Percentiles rank a stretch among this genome's conserved stretches.
Evolutionary conservation across 1,140 invertebrate genomes (phyloP).

Genomic region (Pachyrhynchus sulphureomaculatus): DNA sequence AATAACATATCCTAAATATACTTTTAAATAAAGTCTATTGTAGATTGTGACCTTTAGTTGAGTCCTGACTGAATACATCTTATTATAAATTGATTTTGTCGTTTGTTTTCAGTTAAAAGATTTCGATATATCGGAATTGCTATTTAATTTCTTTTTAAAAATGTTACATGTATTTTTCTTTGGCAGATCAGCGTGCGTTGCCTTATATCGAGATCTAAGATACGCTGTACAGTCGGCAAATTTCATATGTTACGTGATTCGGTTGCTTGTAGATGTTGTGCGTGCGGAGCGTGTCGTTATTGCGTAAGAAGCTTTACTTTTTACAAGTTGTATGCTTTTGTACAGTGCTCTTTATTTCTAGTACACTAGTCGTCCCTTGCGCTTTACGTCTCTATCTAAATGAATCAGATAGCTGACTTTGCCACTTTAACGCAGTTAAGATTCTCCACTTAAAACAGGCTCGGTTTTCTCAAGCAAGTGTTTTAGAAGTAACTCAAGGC

Average conservation of each 20-base stretch:
- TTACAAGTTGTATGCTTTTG: too few species aligned
- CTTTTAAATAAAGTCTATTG: slow-evolving; percentile 29
- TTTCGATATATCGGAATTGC: slow-evolving; percentile 31
- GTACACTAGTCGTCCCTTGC: too few species aligned
- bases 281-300: too few species aligned
- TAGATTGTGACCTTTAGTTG: slow-evolving; percentile 33
- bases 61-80: slow-evolving; percentile 35
- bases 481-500: too few species aligned
- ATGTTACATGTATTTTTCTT: slow-evolving; percentile 9
- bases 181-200: slow-evolving; percentile 10
- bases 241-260: background rate
- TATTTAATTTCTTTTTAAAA: background rate
- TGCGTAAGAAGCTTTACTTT: too few species aligned
- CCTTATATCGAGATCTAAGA: slow-evolving; percentile 24
- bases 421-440: too few species aligned
- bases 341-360: too few species aligned
- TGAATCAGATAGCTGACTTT: too few species aligned
- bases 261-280: too few species aligned
- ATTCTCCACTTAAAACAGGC: too few species aligned
- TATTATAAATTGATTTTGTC: slow-evolving; percentile 25
- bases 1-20: slow-evolving; percentile 40
- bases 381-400: too few species aligned
- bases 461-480: too few species aligned
- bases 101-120: slow-evolving; percentile 27
- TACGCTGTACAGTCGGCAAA: slow-evolving; percentile 16